Conservation (phyloP, 2,797 vertebrate species). For the Picus viridis region DNA sequence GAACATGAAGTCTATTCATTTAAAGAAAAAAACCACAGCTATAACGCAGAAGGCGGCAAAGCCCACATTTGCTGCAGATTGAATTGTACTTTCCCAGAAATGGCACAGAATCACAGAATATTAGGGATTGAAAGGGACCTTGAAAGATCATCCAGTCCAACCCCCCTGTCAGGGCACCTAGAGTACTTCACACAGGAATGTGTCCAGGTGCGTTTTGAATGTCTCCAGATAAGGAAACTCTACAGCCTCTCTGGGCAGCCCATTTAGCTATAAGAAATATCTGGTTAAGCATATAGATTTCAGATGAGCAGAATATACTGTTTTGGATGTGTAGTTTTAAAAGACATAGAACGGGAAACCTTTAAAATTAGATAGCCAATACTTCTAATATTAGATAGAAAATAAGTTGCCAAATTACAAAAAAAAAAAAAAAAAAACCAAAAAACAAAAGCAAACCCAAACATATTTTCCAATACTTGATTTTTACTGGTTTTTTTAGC, state of each 20-base stretch:
- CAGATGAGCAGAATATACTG: background rate
- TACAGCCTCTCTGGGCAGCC: too few relatives aligned
- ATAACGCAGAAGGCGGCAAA: background rate
- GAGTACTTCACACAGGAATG: too few relatives aligned
- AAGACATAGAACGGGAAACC: rapidly evolving
- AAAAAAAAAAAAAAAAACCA: too few relatives aligned
- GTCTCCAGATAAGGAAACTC: too few relatives aligned
- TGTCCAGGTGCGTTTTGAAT: too few relatives aligned
- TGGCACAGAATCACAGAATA: background rate
- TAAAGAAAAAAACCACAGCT: background rate
- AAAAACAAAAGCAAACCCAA: background rate
- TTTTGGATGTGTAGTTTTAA: background rate
- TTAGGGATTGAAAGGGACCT: too few relatives aligned
- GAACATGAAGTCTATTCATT: background rate
- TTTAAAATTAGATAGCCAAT: background rate
- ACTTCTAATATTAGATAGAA: background rate
- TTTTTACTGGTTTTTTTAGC: background rate
- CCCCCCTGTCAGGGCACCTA: too few relatives aligned
- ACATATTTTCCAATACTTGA: background rate
- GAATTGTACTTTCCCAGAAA: background rate
- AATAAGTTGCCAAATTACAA: background rate
- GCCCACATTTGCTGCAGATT: background rate
- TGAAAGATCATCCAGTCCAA: too few relatives aligned
- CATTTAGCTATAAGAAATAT: background rate
- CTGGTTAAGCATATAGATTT: background rate